Conservation (phyloP, 2,888 invertebrate species). For the Drosophila lacicola region DNA sequence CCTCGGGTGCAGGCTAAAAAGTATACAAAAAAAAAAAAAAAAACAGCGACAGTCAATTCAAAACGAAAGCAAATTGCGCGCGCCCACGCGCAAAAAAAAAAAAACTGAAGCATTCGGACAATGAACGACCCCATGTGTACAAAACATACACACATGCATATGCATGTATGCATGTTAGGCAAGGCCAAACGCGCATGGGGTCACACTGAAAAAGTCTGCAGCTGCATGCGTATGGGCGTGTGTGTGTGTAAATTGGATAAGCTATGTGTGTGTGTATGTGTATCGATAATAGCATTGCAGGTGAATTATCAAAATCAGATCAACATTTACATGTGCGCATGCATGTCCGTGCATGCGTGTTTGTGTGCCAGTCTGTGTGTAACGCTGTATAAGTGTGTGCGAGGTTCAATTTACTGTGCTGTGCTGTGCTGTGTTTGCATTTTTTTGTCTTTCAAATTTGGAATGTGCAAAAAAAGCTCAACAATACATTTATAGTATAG, state of each 20-base stretch:
- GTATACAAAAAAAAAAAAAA: neutral
- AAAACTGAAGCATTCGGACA: conserved; percentile 22
- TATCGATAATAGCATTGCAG: conserved; percentile 36
- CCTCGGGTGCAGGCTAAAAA: conserved; percentile 4
- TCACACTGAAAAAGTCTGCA: conserved; percentile 42
- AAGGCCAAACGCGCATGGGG: conserved; percentile 57
- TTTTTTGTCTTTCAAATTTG: conserved; percentile 32
- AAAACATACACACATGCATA: neutral
- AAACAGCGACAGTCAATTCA: conserved; percentile 13
- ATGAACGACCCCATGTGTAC: conserved; percentile 12
- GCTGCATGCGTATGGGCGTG: conserved; percentile 1
- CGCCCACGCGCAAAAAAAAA: conserved; percentile 28
- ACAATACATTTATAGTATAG: conserved; percentile 27
- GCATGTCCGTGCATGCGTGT: conserved; percentile 3
- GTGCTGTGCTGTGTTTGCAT: conserved; percentile 25
- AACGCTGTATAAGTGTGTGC: neutral
- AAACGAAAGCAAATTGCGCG: conserved; percentile 18
- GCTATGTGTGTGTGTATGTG: neutral
- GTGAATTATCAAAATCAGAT: conserved; percentile 45
- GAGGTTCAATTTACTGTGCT: conserved; percentile 15
- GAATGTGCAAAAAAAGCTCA: conserved; percentile 54
- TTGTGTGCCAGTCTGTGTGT: neutral
- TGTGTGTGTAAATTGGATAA: conserved; percentile 17
- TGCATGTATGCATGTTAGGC: conserved; percentile 11
- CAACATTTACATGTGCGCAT: conserved; percentile 27